Base-by-base conservation (phyloP, 2,888 invertebrate genomes). In the Herminia tarsipennalis region DNA sequence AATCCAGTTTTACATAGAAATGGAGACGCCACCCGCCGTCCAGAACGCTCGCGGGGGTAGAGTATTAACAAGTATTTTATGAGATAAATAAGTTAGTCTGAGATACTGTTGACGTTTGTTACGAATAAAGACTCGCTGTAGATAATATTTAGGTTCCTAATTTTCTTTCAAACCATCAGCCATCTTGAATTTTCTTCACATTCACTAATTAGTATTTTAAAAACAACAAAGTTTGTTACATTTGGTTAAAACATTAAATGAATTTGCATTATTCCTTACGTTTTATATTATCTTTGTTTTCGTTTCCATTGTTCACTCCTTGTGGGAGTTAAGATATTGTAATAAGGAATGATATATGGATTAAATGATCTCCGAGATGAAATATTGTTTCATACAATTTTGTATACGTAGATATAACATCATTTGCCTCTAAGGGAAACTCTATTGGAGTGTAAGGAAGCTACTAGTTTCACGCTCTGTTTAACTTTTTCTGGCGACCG, bases 61-160 rank as follows among this genome's bases (percentile, higher is more conserved):
- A 77, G 83, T 80, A 88, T 88, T 88, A 87, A 85, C 86, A 87
- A 88, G 88, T 88, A 88, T 88, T 88, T 86, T 78, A 80, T 70
- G 84, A 86, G 85, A 88, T 88, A 88, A 87, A 88, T 86, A 88
- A 88, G 80, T 88, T 87, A 82, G 76, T 78, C 80, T 73, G 77
- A 80, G 79, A 85, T 78, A 76, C 78, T 81, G 77, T 79, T 81
- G 77, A 83, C 76, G 78, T 78, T 79, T 76, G 74, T 71, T 57
- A 53, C 48, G 45, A 67, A 48, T 65, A 67, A 51, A 54, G 45
- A 52, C 28, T 43, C 50, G 53, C 50, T 52, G 54, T 55, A 49
- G 17, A 25, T 39, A 49, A 46, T 40, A 55, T 55, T 55, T 51
- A 46, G 37, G 40, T 56, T 40, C 38, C 38, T 43, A 50, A 65